Percentiles rank a stretch among this genome's conserved stretches.
phyloP scores from a whole-genome alignment of 2,888 invertebrate species.

The Pollenia amentaria region DNA sequence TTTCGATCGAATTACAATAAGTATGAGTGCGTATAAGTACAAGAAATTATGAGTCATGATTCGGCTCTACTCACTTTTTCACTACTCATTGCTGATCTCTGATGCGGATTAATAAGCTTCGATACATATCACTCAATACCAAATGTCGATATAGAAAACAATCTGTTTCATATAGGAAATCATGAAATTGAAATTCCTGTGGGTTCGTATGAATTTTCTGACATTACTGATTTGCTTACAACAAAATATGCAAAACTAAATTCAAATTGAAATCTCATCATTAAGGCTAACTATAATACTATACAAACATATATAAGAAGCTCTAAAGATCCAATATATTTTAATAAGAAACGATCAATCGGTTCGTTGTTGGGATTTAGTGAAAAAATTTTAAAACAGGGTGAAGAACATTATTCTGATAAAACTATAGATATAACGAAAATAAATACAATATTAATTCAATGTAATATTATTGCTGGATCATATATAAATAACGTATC shows the following conservation, averaged over 20 bases:
- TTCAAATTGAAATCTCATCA: constrained; percentile 25
- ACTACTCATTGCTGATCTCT: too few species aligned
- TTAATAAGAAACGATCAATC: constrained; percentile 51
- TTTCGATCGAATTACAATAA: too few species aligned
- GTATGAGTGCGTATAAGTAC: too few species aligned
- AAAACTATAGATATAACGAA: constrained; percentile 79
- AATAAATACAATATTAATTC: constrained; percentile 70
- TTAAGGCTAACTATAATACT: constrained; percentile 36
- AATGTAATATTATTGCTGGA: constrained; percentile 68
- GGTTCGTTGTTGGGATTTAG: constrained; percentile 24
- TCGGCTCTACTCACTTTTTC: too few species aligned
- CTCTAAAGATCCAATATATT: constrained; percentile 73
- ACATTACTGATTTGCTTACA: constrained; percentile 41
- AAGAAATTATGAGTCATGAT: too few species aligned
- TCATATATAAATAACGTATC: constrained; percentile 68
- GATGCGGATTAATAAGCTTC: constrained; percentile 67
- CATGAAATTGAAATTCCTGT: constrained; percentile 43
- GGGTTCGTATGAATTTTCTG: constrained; percentile 59
- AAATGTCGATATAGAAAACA: constrained; percentile 58
- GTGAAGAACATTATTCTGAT: constrained; percentile 74
- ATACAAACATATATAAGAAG: constrained; percentile 44
- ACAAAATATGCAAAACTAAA: constrained; percentile 28
- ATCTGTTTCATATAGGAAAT: constrained; percentile 54
- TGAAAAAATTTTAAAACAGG: neutral
- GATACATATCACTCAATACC: constrained; percentile 65